A percentile compares a stretch with the other conserved stretches of the same genome.
Evolutionary conservation across 1,140 invertebrate genomes (phyloP).

Genomic region (Leptinotarsa lineolata): DNA sequence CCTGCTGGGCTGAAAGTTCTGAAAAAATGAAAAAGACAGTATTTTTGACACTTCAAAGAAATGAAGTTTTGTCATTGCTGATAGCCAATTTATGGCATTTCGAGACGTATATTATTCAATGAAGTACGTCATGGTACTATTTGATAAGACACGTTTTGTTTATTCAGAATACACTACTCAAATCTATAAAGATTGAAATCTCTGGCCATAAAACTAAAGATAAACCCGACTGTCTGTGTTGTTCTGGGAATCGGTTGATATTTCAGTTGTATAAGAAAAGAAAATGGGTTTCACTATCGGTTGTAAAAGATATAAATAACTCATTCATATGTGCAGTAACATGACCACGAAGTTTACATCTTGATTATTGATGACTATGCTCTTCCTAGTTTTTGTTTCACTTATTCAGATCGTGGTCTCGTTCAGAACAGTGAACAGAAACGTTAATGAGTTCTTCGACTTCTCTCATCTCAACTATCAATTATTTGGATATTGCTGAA

Average conservation of each 20-base stretch:
- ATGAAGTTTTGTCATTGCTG: no score
- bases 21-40: no score
- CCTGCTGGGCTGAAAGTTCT: no score
- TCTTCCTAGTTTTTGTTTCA: neutral
- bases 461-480: no score
- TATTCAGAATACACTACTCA: neutral
- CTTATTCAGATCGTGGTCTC: no score
- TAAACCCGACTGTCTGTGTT: neutral
- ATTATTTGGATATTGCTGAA: no score
- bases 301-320: constrained; percentile 4
- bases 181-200: constrained; percentile 4
- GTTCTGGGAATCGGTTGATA: neutral
- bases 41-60: no score
- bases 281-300: constrained; percentile 5
- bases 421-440: no score
- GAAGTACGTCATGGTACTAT: neutral
- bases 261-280: neutral
- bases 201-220: neutral
- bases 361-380: constrained; percentile 1
- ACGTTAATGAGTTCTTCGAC: no score
- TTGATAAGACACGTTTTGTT: constrained; percentile 6
- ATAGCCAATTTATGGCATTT: no score
- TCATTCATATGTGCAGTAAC: neutral
- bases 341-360: neutral
- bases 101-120: no score